Evolutionary conservation across 2,888 invertebrate genomes (phyloP).

Genomic region (Zhengitettix transpicula): DNA sequence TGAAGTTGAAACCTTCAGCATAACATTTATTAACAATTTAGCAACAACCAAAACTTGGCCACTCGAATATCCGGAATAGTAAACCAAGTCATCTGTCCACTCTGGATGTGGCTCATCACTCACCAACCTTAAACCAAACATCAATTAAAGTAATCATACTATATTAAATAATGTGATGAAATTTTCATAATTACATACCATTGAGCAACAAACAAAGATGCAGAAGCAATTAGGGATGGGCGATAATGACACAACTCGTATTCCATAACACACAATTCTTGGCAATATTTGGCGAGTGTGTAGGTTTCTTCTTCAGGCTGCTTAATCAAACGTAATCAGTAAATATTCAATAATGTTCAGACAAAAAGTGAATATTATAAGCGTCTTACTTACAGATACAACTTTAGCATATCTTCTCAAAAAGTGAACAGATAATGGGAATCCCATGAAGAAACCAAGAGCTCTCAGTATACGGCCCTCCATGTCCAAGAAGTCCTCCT

Average conservation of each 20-base stretch:
- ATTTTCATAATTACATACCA: constrained; percentile 23
- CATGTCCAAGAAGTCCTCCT: constrained; percentile 62
- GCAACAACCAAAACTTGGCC: too few relatives aligned
- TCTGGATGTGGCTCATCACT: too few relatives aligned
- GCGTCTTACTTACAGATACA: constrained; percentile 9
- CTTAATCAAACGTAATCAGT: neutral
- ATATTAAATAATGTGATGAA: too few relatives aligned
- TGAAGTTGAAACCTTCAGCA: too few relatives aligned
- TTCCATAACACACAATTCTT: constrained; percentile 69
- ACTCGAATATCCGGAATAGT: too few relatives aligned
- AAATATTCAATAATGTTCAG: neutral
- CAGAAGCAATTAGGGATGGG: constrained; percentile 73
- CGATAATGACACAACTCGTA: constrained; percentile 59
- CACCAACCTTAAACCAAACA: too few relatives aligned
- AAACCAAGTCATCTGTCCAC: too few relatives aligned
- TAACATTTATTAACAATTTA: too few relatives aligned
- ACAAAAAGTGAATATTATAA: neutral
- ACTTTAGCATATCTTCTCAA: constrained; percentile 57
- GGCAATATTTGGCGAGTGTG: constrained; percentile 71
- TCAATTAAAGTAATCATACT: too few relatives aligned
- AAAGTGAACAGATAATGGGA: constrained; percentile 79
- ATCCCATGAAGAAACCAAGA: constrained; percentile 65
- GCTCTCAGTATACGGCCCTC: constrained; percentile 61
- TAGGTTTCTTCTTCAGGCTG: neutral
- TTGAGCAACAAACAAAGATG: constrained; percentile 60